phyloP scores from a whole-genome alignment of 2,113 vertebrate species.

The Amphiprion percula region DNA sequence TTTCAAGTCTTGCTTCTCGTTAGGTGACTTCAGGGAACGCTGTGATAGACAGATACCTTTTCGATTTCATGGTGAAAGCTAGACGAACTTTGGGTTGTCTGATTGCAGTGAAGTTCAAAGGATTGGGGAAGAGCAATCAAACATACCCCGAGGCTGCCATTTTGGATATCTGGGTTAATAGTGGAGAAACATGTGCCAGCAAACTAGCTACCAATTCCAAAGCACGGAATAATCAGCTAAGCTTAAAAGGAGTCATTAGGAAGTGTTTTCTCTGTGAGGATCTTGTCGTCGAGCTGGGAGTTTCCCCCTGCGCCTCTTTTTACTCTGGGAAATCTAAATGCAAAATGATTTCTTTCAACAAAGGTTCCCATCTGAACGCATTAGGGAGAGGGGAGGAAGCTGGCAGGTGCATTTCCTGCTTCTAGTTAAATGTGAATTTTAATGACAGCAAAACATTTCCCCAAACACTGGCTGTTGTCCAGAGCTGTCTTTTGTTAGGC shows the following conservation, averaged over 20 bases:
- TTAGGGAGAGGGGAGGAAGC: slow-evolving; percentile 40
- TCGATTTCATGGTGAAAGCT: slow-evolving; percentile 57
- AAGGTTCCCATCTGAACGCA: slow-evolving; percentile 56
- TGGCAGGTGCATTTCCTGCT: slow-evolving; percentile 55
- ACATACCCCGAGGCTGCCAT: slow-evolving; percentile 60
- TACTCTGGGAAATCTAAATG: slow-evolving; percentile 72
- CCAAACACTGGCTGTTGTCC: slow-evolving; percentile 55
- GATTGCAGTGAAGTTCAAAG: slow-evolving; percentile 75
- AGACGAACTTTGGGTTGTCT: slow-evolving; percentile 48
- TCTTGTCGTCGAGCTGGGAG: slow-evolving; percentile 5
- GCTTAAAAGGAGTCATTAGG: slow-evolving; percentile 58
- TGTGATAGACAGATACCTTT: slow-evolving; percentile 71
- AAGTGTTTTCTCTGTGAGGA: slow-evolving; percentile 36
- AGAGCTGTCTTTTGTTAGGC: slow-evolving; percentile 51
- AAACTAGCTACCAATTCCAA: slow-evolving; percentile 41
- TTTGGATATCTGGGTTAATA: slow-evolving; percentile 75
- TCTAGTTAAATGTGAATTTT: slow-evolving; percentile 51
- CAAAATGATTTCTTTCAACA: slow-evolving; percentile 70
- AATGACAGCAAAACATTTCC: slow-evolving; percentile 50
- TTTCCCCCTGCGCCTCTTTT: slow-evolving; percentile 35
- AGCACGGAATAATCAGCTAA: slow-evolving; percentile 56
- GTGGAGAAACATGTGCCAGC: slow-evolving; percentile 57
- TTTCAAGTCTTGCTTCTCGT: slow-evolving; percentile 24
- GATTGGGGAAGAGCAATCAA: slow-evolving; percentile 61
- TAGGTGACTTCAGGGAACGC: slow-evolving; percentile 48